These are phyloP conservation scores for Caerostris darwini DNA, from an alignment of 1,140 invertebrate species.

Conservation along the genomic window DNA sequence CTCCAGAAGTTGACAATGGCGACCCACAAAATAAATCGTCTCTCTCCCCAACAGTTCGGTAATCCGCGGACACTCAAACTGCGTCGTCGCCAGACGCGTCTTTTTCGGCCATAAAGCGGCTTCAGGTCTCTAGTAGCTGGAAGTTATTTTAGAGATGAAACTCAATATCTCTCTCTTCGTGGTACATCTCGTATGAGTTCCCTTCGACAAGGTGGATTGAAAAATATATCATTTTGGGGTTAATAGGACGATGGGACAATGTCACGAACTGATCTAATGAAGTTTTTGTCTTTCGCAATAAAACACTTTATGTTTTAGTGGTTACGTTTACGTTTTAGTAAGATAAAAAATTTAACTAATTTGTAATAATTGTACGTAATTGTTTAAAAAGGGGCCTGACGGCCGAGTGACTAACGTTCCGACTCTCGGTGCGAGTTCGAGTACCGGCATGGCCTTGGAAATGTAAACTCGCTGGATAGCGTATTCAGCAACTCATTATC, in stretches of 20 bases:
- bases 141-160: not conserved
- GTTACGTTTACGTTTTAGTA: too few species aligned
- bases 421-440: too few species aligned
- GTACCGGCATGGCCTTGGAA: too few species aligned
- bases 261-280: not conserved
- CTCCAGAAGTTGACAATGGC: not conserved
- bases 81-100: not conserved
- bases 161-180: not conserved
- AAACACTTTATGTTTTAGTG: too few species aligned
- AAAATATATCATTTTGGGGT: slow-evolving; percentile 7
- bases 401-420: too few species aligned
- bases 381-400: too few species aligned
- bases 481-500: too few species aligned
- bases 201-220: not conserved
- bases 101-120: not conserved
- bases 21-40: not conserved
- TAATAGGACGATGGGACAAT: not conserved
- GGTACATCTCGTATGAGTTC: not conserved
- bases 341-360: too few species aligned
- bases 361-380: too few species aligned
- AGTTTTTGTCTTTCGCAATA: too few species aligned
- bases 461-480: too few species aligned
- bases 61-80: not conserved
- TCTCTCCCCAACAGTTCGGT: not conserved
- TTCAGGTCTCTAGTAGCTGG: not conserved